phyloP scores from a whole-genome alignment of 2,113 vertebrate species.

The Melanotaenia duboulayi region DNA sequence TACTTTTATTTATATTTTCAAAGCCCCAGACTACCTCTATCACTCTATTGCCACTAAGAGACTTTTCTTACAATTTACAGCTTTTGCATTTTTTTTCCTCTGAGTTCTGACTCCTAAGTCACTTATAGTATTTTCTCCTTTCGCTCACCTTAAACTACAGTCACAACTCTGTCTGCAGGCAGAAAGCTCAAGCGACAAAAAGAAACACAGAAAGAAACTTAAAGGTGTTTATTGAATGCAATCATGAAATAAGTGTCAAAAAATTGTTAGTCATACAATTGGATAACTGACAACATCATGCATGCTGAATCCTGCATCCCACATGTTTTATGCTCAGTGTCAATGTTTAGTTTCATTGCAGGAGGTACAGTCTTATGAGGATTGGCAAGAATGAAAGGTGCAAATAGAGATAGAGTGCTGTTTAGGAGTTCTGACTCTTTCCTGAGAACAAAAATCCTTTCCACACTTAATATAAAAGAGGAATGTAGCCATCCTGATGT shows the following conservation, averaged over 20 bases:
- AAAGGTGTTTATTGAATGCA: slow-evolving; percentile 15
- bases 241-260: slow-evolving; percentile 38
- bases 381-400: background rate
- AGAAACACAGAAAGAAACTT: slow-evolving; percentile 25
- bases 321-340: background rate
- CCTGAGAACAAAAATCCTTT: no score
- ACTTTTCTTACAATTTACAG: slow-evolving; percentile 26
- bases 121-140: slow-evolving; percentile 36
- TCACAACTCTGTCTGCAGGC: slow-evolving; percentile 46
- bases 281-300: background rate
- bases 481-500: background rate
- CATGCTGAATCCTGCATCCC: background rate
- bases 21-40: slow-evolving; percentile 38
- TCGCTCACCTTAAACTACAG: slow-evolving; percentile 51
- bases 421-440: no score
- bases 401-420: no score
- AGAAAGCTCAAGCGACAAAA: slow-evolving; percentile 24
- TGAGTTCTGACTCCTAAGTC: slow-evolving; percentile 52
- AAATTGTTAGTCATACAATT: slow-evolving; percentile 35
- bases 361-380: background rate
- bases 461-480: no score
- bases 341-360: background rate
- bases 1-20: slow-evolving; percentile 59
- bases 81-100: background rate
- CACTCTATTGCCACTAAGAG: slow-evolving; percentile 27